Evolutionary conservation across 2,113 vertebrate species (phyloP), one percentile per base, ranked within the genome.

Genomic region (Isichthys henryi): DNA sequence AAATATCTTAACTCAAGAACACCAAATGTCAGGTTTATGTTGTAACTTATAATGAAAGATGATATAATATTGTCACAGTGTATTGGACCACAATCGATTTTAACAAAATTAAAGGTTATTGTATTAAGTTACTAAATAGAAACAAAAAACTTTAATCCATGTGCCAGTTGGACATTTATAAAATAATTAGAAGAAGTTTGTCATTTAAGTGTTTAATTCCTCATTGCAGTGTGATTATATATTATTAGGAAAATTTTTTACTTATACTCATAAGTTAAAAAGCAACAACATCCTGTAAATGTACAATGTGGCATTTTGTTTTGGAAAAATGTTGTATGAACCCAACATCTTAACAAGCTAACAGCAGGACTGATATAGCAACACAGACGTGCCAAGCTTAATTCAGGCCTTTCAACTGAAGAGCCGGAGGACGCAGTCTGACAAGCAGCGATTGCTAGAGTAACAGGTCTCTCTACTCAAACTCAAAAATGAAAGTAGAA

Each of bases 181-280:
- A 80, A 70, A 84, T 43, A 48, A 84, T 48, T 46, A 84, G 15
- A 46, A 83, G 9, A 84, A 84, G 0, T 82, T 74, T 27, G 70
- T 17, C 31, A 66, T 74, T 23, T 94, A 94, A n/a, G 80, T 83
- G 13, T 84, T 48, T 84, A 6, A 84, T 46, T 46, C 46, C 23
- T 46, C 21, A n/a, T 5, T 84, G 19, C 3, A 48, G 45, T 84
- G 77, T 31, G 77, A 82, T 84, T 84, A 49, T 84, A 23, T 46
- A 84, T 45, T n/a, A 83, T 83, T 46, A 74, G 31, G 23, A 66
- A 52, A 27, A 23, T 8, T 2, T 70, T 4, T 35, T n/a, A 39
- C 1, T 70, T 21, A 48, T 21, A 49, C 31, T 88, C 35, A 84
- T 88, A 39, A 48, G 74, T 80, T 17, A 88, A 88, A 23, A 83